Conservation (phyloP, 2,113 vertebrate species). For the Nerophis ophidion region DNA sequence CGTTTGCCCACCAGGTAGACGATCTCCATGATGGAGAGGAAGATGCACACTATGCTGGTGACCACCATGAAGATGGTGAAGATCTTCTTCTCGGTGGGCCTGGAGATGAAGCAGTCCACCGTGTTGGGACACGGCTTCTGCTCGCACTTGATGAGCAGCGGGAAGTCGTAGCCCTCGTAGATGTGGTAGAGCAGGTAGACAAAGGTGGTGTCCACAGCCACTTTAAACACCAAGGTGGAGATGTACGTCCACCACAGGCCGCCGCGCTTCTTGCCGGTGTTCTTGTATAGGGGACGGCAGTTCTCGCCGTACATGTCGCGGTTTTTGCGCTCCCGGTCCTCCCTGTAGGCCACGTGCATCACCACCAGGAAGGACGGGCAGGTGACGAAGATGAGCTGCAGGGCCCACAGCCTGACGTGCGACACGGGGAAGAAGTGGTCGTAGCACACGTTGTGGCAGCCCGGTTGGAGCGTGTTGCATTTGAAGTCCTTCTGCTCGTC, state of each 20-base stretch:
- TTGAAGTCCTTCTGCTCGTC: slow-evolving; percentile 91
- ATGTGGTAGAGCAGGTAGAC: slow-evolving; percentile 81
- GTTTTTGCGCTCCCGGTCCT: slow-evolving; percentile 76
- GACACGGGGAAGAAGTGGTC: slow-evolving; percentile 92
- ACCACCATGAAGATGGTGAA: slow-evolving; percentile 94
- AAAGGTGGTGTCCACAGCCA: slow-evolving; percentile 76
- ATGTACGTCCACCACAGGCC: slow-evolving; percentile 97
- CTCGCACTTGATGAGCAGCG: slow-evolving; percentile 80
- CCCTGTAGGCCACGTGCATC: slow-evolving; percentile 89
- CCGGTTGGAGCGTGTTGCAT: slow-evolving; percentile 89
- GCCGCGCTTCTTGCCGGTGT: slow-evolving; percentile 86
- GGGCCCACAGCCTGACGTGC: slow-evolving; percentile 92
- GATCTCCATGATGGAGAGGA: slow-evolving; percentile 82
- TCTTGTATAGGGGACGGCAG: slow-evolving; percentile 58
- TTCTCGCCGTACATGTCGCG: slow-evolving; percentile 48
- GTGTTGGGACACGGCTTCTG: slow-evolving; percentile 81
- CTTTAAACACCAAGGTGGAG: slow-evolving; percentile 85
- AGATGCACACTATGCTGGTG: slow-evolving; percentile 77
- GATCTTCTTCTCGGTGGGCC: slow-evolving; percentile 90
- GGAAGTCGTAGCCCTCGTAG: slow-evolving; percentile 84
- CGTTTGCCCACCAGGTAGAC: slow-evolving; percentile 83
- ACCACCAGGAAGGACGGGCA: slow-evolving; percentile 90
- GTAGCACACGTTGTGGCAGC: slow-evolving; percentile 89
- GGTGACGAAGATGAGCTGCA: slow-evolving; percentile 97
- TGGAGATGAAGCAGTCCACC: slow-evolving; percentile 93